Conservation (phyloP, 2,888 invertebrate genomes). For the Thera britannica region DNA sequence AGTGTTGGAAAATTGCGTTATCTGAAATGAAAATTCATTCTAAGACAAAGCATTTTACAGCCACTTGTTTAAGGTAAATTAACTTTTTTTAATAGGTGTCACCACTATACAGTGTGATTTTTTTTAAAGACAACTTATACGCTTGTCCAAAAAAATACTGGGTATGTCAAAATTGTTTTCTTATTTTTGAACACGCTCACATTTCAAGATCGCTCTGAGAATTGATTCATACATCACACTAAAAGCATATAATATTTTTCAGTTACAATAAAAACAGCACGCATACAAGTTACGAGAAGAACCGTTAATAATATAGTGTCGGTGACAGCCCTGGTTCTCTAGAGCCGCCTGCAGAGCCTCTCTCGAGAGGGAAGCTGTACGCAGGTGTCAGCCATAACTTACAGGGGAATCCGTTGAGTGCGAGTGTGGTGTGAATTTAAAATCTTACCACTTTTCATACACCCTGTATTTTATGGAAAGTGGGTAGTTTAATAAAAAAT, state of each 20-base stretch:
- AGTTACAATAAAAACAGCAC: conserved; percentile 5
- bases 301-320: conserved; percentile 68
- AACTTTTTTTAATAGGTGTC: background rate
- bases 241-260: background rate
- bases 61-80: too few relatives aligned
- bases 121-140: too few relatives aligned
- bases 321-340: conserved; percentile 47
- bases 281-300: conserved; percentile 33
- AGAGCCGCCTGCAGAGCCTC: conserved; percentile 21
- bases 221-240: background rate
- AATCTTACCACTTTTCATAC: conserved; percentile 25
- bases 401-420: conserved; percentile 31
- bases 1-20: background rate
- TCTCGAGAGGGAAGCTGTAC: conserved; percentile 51
- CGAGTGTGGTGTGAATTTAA: conserved; percentile 29
- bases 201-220: background rate
- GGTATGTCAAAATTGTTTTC: too few relatives aligned
- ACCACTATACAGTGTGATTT: too few relatives aligned
- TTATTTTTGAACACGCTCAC: too few relatives aligned
- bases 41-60: too few relatives aligned
- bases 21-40: too few relatives aligned
- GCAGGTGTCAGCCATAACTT: conserved; percentile 69
- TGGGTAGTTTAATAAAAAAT: conserved; percentile 15
- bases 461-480: conserved; percentile 21
- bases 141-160: too few relatives aligned